Percentiles rank a stretch among this genome's conserved stretches.
Evolutionary conservation across 2,888 invertebrate genomes (phyloP).

Genomic region (Herminia tarsipennalis): DNA sequence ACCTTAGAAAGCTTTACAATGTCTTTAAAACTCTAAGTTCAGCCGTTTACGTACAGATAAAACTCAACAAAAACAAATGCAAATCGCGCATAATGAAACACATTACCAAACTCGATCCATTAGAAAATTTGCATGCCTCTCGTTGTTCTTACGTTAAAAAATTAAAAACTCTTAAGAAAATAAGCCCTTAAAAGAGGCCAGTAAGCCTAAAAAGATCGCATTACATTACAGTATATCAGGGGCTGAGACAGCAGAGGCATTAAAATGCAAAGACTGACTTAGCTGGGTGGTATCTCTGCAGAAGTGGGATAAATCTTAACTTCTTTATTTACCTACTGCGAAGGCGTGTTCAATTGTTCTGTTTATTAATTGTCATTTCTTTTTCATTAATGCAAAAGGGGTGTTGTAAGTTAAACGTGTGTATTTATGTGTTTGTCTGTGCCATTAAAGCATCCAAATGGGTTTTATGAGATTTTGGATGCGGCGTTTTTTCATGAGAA

Average conservation of each 20-base stretch:
- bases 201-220: slow-evolving; percentile 34
- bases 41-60: slow-evolving; percentile 4
- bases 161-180: slow-evolving; percentile 4
- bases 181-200: slow-evolving; percentile 8
- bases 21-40: slow-evolving; percentile 6
- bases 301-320: slow-evolving; percentile 33
- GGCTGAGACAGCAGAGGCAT: slow-evolving; percentile 41
- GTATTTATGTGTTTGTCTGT: too few species aligned
- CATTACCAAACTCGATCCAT: slow-evolving; percentile 9
- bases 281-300: slow-evolving; percentile 43
- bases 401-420: too few species aligned
- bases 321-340: slow-evolving; percentile 22
- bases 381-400: too few species aligned
- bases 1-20: neutral
- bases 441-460: too few species aligned
- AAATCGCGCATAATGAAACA: slow-evolving; percentile 7
- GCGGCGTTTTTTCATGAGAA: too few species aligned
- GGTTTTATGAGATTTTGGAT: too few species aligned
- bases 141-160: neutral
- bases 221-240: slow-evolving; percentile 43
- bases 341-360: slow-evolving; percentile 9
- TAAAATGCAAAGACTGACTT: slow-evolving; percentile 59
- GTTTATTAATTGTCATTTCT: neutral
- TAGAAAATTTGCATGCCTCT: slow-evolving; percentile 6
- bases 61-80: slow-evolving; percentile 12